Evolutionary conservation across 2,888 invertebrate genomes (phyloP).

Genomic region (Drosophila dives): DNA sequence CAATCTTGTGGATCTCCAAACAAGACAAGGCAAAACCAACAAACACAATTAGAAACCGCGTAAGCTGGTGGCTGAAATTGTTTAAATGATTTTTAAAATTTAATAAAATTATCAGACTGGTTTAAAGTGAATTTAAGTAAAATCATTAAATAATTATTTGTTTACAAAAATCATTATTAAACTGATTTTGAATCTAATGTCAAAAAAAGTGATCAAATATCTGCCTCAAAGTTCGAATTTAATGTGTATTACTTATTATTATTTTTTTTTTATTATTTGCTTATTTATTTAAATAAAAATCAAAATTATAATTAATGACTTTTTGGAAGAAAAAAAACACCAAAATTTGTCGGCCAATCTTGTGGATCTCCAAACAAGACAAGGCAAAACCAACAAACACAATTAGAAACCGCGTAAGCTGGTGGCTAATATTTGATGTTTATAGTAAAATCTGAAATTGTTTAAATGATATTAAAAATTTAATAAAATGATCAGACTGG

Average conservation of each 20-base stretch:
- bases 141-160: background rate
- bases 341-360: constrained; percentile 56
- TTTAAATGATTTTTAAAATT: too few relatives aligned
- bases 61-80: too few relatives aligned
- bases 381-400: constrained; percentile 1
- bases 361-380: constrained; percentile 27
- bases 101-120: background rate
- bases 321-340: constrained; percentile 50
- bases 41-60: too few relatives aligned
- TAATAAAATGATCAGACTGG: background rate
- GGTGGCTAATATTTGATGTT: background rate
- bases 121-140: background rate
- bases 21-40: too few relatives aligned
- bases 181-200: background rate
- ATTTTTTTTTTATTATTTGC: constrained; percentile 30
- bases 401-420: background rate
- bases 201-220: background rate
- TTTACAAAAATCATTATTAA: background rate
- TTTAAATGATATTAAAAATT: background rate
- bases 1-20: too few relatives aligned
- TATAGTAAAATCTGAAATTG: background rate
- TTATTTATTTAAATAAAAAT: background rate
- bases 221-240: background rate
- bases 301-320: constrained; percentile 48
- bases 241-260: background rate